Evolutionary conservation across 2,888 invertebrate species (phyloP).

Genomic region (Notodonta ziczac): DNA sequence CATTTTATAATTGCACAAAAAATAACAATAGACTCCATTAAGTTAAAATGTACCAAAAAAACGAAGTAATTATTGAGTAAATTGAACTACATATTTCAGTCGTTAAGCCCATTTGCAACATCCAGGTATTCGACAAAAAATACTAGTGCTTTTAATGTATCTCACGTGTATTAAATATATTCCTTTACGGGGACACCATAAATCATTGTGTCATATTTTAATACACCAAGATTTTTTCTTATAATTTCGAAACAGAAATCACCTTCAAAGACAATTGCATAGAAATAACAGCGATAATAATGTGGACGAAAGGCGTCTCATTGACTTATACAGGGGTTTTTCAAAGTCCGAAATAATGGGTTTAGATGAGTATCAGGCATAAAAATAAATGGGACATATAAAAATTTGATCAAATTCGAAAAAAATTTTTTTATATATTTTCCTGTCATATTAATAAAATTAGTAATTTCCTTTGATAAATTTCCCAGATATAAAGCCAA

Average conservation of each 20-base stretch:
- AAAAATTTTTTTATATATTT: too few species aligned
- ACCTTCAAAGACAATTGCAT: too few species aligned
- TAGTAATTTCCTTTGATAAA: too few species aligned
- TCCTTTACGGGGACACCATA: constrained; percentile 42
- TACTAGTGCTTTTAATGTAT: constrained; percentile 20
- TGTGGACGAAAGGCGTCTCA: too few species aligned
- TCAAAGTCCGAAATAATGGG: too few species aligned
- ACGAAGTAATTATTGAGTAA: constrained; percentile 53
- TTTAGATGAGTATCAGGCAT: too few species aligned
- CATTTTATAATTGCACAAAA: constrained; percentile 53
- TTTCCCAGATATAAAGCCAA: too few species aligned
- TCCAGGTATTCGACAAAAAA: constrained; percentile 39
- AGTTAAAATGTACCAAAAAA: constrained; percentile 42
- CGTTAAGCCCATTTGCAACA: constrained; percentile 50
- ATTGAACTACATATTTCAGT: constrained; percentile 52
- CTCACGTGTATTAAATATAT: constrained; percentile 43
- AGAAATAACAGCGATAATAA: too few species aligned
- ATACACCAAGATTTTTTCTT: background rate
- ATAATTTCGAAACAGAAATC: background rate
- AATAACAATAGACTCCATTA: constrained; percentile 57
- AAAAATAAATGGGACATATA: too few species aligned
- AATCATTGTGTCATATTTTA: constrained; percentile 42
- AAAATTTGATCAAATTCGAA: too few species aligned
- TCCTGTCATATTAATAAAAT: too few species aligned
- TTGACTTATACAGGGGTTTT: too few species aligned